Evolutionary conservation across 2,888 invertebrate genomes (phyloP).

Genomic region (Rhagonycha lutea): DNA sequence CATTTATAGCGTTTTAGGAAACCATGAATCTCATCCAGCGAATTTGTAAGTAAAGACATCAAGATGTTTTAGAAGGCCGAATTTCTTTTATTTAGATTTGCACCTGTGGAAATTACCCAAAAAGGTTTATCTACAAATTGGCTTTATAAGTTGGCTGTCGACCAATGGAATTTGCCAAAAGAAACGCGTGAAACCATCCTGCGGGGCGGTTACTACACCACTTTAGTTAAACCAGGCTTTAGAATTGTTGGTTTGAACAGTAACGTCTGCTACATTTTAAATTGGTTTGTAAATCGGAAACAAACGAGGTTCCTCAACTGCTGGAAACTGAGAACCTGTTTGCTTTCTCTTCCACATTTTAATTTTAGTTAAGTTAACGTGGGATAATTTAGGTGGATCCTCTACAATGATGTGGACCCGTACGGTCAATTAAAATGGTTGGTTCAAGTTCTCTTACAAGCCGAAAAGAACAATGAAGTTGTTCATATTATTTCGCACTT

Average conservation of each 20-base stretch:
- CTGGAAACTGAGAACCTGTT: too few relatives aligned
- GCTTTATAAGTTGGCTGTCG: slow-evolving; percentile 74
- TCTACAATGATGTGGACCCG: slow-evolving; percentile 66
- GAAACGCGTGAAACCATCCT: slow-evolving; percentile 64
- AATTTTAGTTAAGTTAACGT: not conserved
- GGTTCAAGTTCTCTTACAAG: slow-evolving; percentile 68
- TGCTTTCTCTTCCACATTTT: too few relatives aligned
- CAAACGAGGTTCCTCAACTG: too few relatives aligned
- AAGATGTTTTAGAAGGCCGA: not conserved
- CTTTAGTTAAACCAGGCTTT: slow-evolving; percentile 67
- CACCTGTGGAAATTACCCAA: not conserved
- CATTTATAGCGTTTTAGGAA: slow-evolving; percentile 67
- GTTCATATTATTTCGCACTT: slow-evolving; percentile 87
- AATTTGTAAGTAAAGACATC: slow-evolving; percentile 69
- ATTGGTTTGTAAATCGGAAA: slow-evolving; percentile 72
- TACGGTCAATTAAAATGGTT: slow-evolving; percentile 81
- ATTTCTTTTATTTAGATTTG: not conserved
- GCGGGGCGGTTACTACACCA: slow-evolving; percentile 79
- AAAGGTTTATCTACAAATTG: slow-evolving; percentile 63
- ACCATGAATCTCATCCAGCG: slow-evolving; percentile 74
- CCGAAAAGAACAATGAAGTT: slow-evolving; percentile 70
- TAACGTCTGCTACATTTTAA: slow-evolving; percentile 74
- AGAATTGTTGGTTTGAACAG: slow-evolving; percentile 79
- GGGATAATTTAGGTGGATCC: slow-evolving; percentile 37
- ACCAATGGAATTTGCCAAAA: slow-evolving; percentile 72